phyloP scores from a whole-genome alignment of 2,113 vertebrate species.

The Choloepus hoffmanni region DNA sequence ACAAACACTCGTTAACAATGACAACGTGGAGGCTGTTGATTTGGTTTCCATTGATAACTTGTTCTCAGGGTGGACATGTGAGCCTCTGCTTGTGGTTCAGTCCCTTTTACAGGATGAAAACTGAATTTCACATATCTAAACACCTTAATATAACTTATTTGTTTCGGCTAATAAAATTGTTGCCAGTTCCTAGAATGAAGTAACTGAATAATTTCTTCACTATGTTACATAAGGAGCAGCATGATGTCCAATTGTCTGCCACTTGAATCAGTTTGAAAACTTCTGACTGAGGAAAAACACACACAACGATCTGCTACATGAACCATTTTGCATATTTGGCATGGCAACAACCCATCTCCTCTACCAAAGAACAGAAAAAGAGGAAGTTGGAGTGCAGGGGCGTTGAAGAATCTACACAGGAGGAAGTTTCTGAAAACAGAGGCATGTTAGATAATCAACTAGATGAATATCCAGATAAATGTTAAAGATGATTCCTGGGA shows the following conservation, averaged over 20 bases:
- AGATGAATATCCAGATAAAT: background rate
- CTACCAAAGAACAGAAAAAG: background rate
- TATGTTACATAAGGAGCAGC: background rate
- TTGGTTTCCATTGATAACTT: slow-evolving; percentile 26
- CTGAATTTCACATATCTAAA: background rate
- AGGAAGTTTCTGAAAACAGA: slow-evolving; percentile 17
- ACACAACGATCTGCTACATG: background rate
- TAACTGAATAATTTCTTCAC: background rate
- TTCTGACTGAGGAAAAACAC: background rate
- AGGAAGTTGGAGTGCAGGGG: background rate
- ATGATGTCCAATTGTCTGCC: background rate
- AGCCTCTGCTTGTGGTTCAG: background rate
- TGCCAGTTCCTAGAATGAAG: background rate
- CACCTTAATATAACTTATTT: background rate
- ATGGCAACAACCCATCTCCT: background rate
- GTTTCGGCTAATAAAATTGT: background rate
- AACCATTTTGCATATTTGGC: background rate
- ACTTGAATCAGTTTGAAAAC: background rate
- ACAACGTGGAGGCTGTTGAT: background rate
- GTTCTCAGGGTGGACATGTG: background rate
- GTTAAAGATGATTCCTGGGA: background rate
- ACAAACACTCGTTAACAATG: background rate
- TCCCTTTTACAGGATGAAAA: background rate
- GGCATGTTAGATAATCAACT: background rate
- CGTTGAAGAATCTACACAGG: background rate